Base-by-base conservation (phyloP, 2,797 vertebrate genomes). In the Erethizon dorsatum region DNA sequence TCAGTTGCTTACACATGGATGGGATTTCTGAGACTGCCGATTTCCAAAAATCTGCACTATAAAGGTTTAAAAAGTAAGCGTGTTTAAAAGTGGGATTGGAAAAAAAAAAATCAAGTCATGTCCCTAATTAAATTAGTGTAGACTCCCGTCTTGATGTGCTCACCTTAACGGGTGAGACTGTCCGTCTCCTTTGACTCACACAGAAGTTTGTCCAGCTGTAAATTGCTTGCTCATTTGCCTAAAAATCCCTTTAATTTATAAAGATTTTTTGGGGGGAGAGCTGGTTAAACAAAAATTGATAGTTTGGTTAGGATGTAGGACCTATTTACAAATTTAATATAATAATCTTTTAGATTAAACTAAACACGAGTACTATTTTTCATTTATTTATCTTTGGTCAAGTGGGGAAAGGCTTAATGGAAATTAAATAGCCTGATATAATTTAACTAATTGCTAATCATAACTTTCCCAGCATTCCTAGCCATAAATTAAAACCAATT, bases 361-460 rank as follows among this genome's bases (percentile, higher is more conserved):
- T 80, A 14, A 77, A 67, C 56, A 31, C 6, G 28, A 59, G 89
- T 17, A 61, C 59, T 45, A 56, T 83, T 97, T 93, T 96, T 65
- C 94, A 83, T 95, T 65, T 95, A 67, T 88, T 79, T 93, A 91
- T 52, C 71, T 90, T 20, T 92, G 57, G 47, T 91, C 96, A 85
- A 87, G 45, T 65, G 56, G 83, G 11, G 84, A 75, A 95, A 61
- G 84, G 73, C 79, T 88, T 94, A 87, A 92, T 95, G 92, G 95
- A 96, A 98, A 97, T 95, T 77, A 97, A 98, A 97, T 95, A 88
- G 92, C 83, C 91, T 90, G n/a, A 85, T 93, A 69, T 63, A 80
- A 93, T 96, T 87, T 92, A 94, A 98, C 95, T 71, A 91, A 98
- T 95, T 90, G 8, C 54, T 59, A 31, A 88, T 96, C 56, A 13